Evolutionary conservation across 2,797 vertebrate genomes (phyloP).

Genomic region (Sebastolobus altivelis): DNA sequence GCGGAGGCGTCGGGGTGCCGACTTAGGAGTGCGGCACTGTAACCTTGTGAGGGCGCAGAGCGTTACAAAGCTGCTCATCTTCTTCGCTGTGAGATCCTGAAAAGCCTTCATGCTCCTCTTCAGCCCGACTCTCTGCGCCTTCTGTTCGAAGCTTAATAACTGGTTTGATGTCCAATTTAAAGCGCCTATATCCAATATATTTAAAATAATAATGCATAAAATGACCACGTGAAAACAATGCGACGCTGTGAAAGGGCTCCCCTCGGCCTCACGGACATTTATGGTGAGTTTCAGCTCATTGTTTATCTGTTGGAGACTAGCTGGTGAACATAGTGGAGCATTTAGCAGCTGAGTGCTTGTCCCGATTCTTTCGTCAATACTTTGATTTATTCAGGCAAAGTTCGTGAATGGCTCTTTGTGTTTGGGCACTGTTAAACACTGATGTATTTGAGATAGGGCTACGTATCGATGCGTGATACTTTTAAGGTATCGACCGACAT

Average conservation of each 20-base stretch:
- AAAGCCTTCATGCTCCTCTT: conserved; percentile 46
- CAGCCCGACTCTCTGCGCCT: conserved; percentile 22
- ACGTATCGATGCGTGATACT: too few species aligned
- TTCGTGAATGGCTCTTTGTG: too few species aligned
- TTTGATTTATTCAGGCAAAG: too few species aligned
- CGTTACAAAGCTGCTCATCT: conserved; percentile 60
- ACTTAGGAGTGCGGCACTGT: conserved; percentile 54
- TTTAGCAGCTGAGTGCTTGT: neutral
- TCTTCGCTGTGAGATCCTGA: conserved; percentile 55
- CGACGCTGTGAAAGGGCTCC: neutral
- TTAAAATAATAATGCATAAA: neutral
- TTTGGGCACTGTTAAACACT: too few species aligned
- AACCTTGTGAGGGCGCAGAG: conserved; percentile 70
- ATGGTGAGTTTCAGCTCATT: neutral
- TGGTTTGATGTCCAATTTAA: conserved; percentile 17
- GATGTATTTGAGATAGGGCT: too few species aligned
- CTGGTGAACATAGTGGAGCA: neutral
- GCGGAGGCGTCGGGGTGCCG: conserved; percentile 31
- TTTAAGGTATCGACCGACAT: too few species aligned
- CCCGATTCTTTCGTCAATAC: too few species aligned
- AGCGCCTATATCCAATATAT: neutral
- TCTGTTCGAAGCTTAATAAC: conserved; percentile 23
- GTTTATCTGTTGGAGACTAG: neutral
- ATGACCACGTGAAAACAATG: neutral
- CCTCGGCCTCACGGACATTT: neutral